Evolutionary conservation across 1,140 invertebrate genomes (phyloP).

Genomic region (Arion vulgaris): DNA sequence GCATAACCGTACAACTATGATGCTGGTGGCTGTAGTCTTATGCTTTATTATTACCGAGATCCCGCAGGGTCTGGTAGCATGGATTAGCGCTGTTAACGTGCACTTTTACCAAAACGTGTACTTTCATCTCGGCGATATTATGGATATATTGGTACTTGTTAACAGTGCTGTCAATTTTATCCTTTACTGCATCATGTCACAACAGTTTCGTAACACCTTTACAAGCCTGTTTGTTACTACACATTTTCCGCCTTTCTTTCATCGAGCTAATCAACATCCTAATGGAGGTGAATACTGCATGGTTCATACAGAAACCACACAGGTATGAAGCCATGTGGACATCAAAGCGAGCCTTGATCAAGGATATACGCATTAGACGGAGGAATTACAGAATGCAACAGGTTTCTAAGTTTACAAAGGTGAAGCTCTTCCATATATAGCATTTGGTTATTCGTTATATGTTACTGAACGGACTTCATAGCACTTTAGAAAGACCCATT

Average conservation of each 20-base stretch:
- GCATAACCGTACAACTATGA: conserved; percentile 90
- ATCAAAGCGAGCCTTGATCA: too few species aligned
- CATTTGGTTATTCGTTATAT: too few species aligned
- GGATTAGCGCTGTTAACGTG: conserved; percentile 64
- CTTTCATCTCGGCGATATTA: conserved; percentile 84
- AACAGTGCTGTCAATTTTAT: conserved; percentile 96
- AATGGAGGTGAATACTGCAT: conserved; percentile 56
- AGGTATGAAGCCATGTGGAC: too few species aligned
- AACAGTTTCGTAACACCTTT: conserved; percentile 92
- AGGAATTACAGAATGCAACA: too few species aligned
- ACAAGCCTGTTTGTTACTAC: conserved; percentile 78
- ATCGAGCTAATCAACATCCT: conserved; percentile 34
- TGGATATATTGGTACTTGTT: conserved; percentile 91
- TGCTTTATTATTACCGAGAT: conserved; percentile 91
- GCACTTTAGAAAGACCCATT: too few species aligned
- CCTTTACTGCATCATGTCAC: conserved; percentile 93
- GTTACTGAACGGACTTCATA: too few species aligned
- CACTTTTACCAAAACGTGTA: conserved; percentile 71
- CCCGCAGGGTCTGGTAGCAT: conserved; percentile 76
- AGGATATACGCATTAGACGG: too few species aligned
- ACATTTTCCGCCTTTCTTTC: conserved; percentile 38
- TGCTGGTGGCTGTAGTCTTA: conserved; percentile 89
- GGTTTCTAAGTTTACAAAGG: too few species aligned
- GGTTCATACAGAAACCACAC: conserved; percentile 60
- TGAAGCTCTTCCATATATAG: too few species aligned